A percentile compares a stretch with the other conserved stretches of the same genome.
These are phyloP conservation scores for Lytechinus pictus DNA, from an alignment of 35 echinoderm and acorn worm genomes.

Conservation along the genomic window DNA sequence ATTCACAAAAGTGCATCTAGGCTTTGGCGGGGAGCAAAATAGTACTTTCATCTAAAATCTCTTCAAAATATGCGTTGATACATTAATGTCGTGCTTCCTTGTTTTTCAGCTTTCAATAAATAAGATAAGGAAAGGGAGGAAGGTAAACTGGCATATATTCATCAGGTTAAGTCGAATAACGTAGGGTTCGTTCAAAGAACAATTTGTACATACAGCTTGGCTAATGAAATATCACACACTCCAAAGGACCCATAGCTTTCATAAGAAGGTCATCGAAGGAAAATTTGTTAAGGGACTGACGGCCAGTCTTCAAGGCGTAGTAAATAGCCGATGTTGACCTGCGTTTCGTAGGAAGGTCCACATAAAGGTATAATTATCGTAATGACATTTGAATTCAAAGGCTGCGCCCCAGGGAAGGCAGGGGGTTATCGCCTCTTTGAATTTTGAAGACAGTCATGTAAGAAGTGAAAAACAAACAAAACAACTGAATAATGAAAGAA, in stretches of 20 bases:
- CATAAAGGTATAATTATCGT: too few species aligned
- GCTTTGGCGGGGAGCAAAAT: background rate
- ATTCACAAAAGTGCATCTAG: background rate
- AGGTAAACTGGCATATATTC: background rate
- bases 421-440: too few species aligned
- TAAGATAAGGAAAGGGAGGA: background rate
- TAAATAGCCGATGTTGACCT: background rate
- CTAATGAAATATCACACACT: background rate
- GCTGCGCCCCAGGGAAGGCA: too few species aligned
- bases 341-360: background rate
- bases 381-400: too few species aligned
- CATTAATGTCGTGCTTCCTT: background rate
- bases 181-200: background rate
- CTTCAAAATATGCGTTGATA: background rate
- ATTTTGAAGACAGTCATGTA: too few species aligned
- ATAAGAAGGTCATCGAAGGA: background rate
- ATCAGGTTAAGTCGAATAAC: background rate
- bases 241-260: background rate
- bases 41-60: background rate
- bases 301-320: background rate
- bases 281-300: background rate
- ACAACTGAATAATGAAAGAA: too few species aligned
- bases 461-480: too few species aligned
- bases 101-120: constrained; percentile 1
- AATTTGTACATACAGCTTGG: background rate